These are phyloP conservation scores for Hypomesus transpacificus DNA, from an alignment of 2,113 vertebrate genomes.

Conservation along the genomic window DNA sequence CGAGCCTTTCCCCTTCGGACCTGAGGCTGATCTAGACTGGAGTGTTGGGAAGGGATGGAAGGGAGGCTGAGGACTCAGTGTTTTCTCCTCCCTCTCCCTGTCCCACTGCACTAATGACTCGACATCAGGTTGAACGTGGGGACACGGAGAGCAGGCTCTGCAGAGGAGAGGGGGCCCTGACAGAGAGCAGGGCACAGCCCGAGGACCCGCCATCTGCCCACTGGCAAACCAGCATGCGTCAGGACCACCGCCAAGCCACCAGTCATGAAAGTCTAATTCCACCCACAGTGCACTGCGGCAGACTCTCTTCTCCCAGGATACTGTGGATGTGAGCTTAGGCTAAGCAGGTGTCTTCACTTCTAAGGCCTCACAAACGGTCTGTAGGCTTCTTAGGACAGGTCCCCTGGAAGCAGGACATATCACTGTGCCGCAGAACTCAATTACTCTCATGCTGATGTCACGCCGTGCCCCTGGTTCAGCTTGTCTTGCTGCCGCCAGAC, in stretches of 20 bases:
- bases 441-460: slow-evolving; percentile 38
- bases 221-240: slow-evolving; percentile 66
- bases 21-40: too few species aligned
- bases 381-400: slow-evolving; percentile 35
- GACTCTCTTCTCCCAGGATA: slow-evolving; percentile 29
- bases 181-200: slow-evolving; percentile 37
- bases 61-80: too few species aligned
- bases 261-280: slow-evolving; percentile 61
- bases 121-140: slow-evolving; percentile 50
- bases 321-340: slow-evolving; percentile 12
- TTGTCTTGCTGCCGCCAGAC: slow-evolving; percentile 42
- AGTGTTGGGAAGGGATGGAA: background rate
- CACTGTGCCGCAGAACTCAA: slow-evolving; percentile 35
- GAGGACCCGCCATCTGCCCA: slow-evolving; percentile 69
- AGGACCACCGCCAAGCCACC: slow-evolving; percentile 61
- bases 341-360: slow-evolving; percentile 40
- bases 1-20: too few species aligned
- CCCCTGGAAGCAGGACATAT: slow-evolving; percentile 24
- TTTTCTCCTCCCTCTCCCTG: slow-evolving; percentile 21
- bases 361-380: slow-evolving; percentile 45
- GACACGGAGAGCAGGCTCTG: slow-evolving; percentile 22
- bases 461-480: slow-evolving; percentile 34
- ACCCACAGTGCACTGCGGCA: slow-evolving; percentile 40
- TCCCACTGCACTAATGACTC: slow-evolving; percentile 52
- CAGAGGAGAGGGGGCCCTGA: slow-evolving; percentile 38